Base-by-base conservation (phyloP, 2,888 invertebrate species). In the Aplocera efformata region DNA sequence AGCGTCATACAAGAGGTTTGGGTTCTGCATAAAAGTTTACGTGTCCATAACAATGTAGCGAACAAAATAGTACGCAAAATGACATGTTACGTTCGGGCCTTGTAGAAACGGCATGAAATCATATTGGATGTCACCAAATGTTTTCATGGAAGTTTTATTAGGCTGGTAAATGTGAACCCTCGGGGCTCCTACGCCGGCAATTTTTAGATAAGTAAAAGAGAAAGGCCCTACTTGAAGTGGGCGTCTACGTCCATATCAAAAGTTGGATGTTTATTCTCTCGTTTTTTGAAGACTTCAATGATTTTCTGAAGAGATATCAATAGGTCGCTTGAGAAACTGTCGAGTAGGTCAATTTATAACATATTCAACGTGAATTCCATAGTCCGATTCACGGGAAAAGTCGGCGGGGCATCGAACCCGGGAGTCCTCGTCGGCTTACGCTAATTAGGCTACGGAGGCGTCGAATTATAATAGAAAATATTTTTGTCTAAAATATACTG, bases 61-160 rank as follows among this genome's bases (percentile, higher is more conserved):
- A 59, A 60, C 56, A 70, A 70, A 77, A 72, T 74, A 75, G 68
- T 64, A 60, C 64, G 60, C 66, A 74, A 73, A 72, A 68, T 71
- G 70, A 67, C 68, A 70, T 70, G 67, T 66, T 63, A 60, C 66
- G 58, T 70, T 63, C 50, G 56, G 67, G 62, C 64, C 63, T 68
- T 67, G 67, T 70, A 63, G 63, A 65, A 65, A 68, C 60, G 65
- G 69, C 73, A 76, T 78, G 79, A 78, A 78, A 79, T 80, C 74
- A 73, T 79, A 81, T 79, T 79, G 77, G 73, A 79, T 74, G 79
- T 76, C 78, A 69, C 71, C 72, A 69, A 80, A 79, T 81, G 79
- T 79, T 76, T 77, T 77, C 77, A 78, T 79, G 63, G 67, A 72
- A 78, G 74, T 82, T 83, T 82, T 80, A 83, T 83, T 77, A 74